Percentiles rank a stretch among this genome's conserved stretches.
phyloP scores from a whole-genome alignment of 2,888 invertebrate species.

The Uloborus plumipes region DNA sequence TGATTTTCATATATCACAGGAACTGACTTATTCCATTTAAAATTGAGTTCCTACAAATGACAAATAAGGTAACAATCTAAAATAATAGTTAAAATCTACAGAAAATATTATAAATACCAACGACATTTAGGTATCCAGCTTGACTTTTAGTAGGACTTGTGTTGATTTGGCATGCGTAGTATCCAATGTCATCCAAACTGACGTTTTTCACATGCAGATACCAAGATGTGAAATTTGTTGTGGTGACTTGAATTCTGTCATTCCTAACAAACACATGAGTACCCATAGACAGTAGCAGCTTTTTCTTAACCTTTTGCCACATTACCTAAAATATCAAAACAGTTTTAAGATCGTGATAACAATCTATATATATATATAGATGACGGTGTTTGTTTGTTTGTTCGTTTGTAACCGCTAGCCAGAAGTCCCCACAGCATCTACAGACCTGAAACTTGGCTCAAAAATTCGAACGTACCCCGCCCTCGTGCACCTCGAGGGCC shows the following conservation, averaged over 20 bases:
- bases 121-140: conserved; percentile 66
- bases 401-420: too few relatives aligned
- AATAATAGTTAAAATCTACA: background rate
- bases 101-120: conserved; percentile 58
- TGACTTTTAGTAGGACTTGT: conserved; percentile 66
- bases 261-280: conserved; percentile 93
- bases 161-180: conserved; percentile 79
- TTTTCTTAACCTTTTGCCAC: conserved; percentile 92
- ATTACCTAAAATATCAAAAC: conserved; percentile 78
- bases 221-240: conserved; percentile 72
- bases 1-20: too few relatives aligned
- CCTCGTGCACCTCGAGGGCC: too few relatives aligned
- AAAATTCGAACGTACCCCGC: too few relatives aligned
- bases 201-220: conserved; percentile 65
- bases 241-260: conserved; percentile 90
- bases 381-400: too few relatives aligned
- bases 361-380: too few relatives aligned
- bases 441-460: too few relatives aligned
- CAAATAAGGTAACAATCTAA: too few relatives aligned
- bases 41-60: too few relatives aligned
- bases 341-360: too few relatives aligned
- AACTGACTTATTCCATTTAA: too few relatives aligned
- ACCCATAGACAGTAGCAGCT: conserved; percentile 91
- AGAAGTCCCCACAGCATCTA: too few relatives aligned
- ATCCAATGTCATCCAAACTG: conserved; percentile 86